These are phyloP conservation scores for Serinus canaria DNA, from an alignment of 2,113 vertebrate genomes.

Conservation along the genomic window DNA sequence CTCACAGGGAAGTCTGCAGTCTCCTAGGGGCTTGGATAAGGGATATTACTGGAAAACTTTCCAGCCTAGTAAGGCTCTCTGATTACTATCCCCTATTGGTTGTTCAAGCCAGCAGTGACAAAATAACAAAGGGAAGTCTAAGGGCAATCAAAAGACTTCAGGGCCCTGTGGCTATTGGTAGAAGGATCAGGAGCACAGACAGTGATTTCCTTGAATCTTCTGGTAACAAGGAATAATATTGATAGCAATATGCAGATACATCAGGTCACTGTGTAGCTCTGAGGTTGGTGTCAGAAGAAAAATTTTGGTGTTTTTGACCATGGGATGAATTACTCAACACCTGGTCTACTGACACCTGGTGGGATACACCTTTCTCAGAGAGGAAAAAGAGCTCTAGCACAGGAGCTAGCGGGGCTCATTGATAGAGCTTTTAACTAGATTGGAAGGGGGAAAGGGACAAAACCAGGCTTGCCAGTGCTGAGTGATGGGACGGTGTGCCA, in stretches of 20 bases:
- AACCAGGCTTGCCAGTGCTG: too few species aligned
- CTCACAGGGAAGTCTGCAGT: background rate
- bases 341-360: background rate
- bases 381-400: background rate
- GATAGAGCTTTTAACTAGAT: background rate
- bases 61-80: background rate
- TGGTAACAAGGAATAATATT: background rate
- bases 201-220: background rate
- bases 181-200: background rate
- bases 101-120: background rate
- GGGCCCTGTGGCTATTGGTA: background rate
- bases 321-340: background rate
- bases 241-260: background rate
- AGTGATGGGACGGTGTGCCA: too few species aligned
- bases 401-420: background rate
- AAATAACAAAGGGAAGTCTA: background rate
- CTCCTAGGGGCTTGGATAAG: background rate
- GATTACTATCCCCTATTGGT: background rate
- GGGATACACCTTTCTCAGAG: background rate
- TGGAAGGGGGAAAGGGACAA: too few species aligned
- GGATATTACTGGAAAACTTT: background rate
- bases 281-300: background rate
- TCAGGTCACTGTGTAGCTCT: background rate
- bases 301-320: background rate
- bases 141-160: background rate